Evolutionary conservation across 2,797 vertebrate genomes (phyloP).

Genomic region (Antennarius maculatus): DNA sequence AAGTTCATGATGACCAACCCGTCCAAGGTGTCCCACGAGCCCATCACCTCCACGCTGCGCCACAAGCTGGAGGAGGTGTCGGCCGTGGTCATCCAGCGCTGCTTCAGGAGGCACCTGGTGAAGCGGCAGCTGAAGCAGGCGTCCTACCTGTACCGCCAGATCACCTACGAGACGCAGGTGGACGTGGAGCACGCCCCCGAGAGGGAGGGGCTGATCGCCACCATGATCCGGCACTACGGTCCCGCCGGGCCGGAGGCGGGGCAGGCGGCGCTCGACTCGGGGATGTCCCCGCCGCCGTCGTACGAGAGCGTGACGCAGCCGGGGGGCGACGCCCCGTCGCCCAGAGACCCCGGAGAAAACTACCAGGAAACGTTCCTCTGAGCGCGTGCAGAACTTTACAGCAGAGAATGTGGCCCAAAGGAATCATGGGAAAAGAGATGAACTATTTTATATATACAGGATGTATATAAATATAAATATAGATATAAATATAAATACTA

Average conservation of each 20-base stretch:
- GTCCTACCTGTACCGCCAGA: slow-evolving; percentile 92
- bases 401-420: slow-evolving; percentile 79
- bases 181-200: slow-evolving; percentile 87
- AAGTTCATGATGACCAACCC: slow-evolving; percentile 97
- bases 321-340: slow-evolving; percentile 79
- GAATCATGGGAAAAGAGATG: slow-evolving; percentile 65
- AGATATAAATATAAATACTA: slow-evolving; percentile 48
- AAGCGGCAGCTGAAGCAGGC: slow-evolving; percentile 92
- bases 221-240: slow-evolving; percentile 89
- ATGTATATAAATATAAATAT: slow-evolving; percentile 21
- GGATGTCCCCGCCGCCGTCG: slow-evolving; percentile 89
- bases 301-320: slow-evolving; percentile 90
- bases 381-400: slow-evolving; percentile 68
- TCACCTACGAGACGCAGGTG: slow-evolving; percentile 78
- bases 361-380: slow-evolving; percentile 87
- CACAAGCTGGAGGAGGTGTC: slow-evolving; percentile 95
- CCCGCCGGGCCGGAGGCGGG: slow-evolving; percentile 71
- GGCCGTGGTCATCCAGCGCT: slow-evolving; percentile 89
- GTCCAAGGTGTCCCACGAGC: slow-evolving; percentile 95
- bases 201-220: slow-evolving; percentile 90
- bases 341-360: slow-evolving; percentile 79
- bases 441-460: slow-evolving; percentile 35
- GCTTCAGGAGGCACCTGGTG: slow-evolving; percentile 91
- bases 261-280: slow-evolving; percentile 62
- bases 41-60: slow-evolving; percentile 94